Evolutionary conservation across 2,113 vertebrate species (phyloP).

Genomic region (Meles meles): DNA sequence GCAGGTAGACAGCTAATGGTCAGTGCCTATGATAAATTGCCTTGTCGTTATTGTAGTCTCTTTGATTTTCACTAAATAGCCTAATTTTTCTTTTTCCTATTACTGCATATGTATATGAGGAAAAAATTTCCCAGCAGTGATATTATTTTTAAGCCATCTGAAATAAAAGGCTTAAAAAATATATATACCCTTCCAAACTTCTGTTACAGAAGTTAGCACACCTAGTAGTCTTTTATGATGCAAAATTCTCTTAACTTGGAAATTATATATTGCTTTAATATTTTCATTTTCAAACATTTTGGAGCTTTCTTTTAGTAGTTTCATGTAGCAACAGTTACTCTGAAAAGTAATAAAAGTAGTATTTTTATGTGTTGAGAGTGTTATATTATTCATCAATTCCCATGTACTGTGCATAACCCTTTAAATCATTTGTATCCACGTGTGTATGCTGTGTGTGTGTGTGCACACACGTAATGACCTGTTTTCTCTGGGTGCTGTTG

Average conservation of each 20-base stretch:
- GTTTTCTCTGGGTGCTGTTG: conserved; percentile 69
- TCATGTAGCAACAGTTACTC: conserved; percentile 66
- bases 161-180: conserved; percentile 82
- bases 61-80: conserved; percentile 64
- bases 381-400: conserved; percentile 79
- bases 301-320: conserved; percentile 74
- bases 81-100: conserved; percentile 61
- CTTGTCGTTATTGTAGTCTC: conserved; percentile 14
- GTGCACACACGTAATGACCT: conserved; percentile 57
- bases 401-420: conserved; percentile 57
- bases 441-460: not conserved
- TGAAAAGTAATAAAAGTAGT: conserved; percentile 80
- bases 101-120: conserved; percentile 24
- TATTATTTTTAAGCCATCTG: conserved; percentile 77
- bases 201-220: conserved; percentile 76
- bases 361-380: conserved; percentile 78
- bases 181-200: conserved; percentile 75
- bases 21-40: conserved; percentile 59
- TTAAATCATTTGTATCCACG: conserved; percentile 17
- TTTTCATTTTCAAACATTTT: conserved; percentile 81
- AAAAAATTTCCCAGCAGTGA: conserved; percentile 66
- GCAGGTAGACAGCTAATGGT: conserved; percentile 55
- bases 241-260: conserved; percentile 80
- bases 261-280: conserved; percentile 78
- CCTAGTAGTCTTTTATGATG: conserved; percentile 79